Base-by-base conservation (phyloP, 2,888 invertebrate species). In the Isotomurus palustris region DNA sequence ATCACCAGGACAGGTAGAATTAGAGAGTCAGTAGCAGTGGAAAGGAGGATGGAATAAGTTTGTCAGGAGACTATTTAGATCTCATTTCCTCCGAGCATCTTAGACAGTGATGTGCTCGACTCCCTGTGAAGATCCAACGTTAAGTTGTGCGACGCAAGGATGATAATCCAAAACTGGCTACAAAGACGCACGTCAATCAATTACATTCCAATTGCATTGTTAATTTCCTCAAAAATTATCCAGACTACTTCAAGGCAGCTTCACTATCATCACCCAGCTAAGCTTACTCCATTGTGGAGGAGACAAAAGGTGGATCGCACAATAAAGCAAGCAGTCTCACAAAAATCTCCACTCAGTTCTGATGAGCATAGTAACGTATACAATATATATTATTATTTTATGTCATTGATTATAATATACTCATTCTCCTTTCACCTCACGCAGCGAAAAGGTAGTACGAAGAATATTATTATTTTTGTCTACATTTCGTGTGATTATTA, bases 101-200 rank as follows among this genome's bases (percentile, higher is more conserved):
- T n/a, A n/a, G n/a, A n/a, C n/a, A n/a, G n/a, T n/a, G n/a, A n/a
- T n/a, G n/a, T n/a, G n/a, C n/a, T n/a, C n/a, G 24, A 19, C 43
- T 24, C 43, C 24, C 43, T 43, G 22, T 43, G 43, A 43, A 24
- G 43, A 43, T 22, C 24, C 22, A 43, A 22, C 14, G 43, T 22
- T 3, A 43, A 19, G 28, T 47, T 27, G 47, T 27, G 27, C 28
- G 27, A 29, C 51, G 43, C 44, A 24, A 29, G 19, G 41, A 48
- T 50, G 50, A 44, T 50, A 51, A 44, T 50, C 44, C 51, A 50
- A 45, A 45, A 45, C 51, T 51, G 50, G 38, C 36, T 56, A 36
- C 45, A 56, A 35, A 56, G 44, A 35, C 51, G 44, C 51, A 50
- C 56, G 56, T 56, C 56, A 56, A 56, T 56, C 56, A 56, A 56